Percentiles rank a stretch among this genome's conserved stretches.
Conservation (phyloP, 2,797 vertebrate genomes). For the Parambassis ranga region DNA sequence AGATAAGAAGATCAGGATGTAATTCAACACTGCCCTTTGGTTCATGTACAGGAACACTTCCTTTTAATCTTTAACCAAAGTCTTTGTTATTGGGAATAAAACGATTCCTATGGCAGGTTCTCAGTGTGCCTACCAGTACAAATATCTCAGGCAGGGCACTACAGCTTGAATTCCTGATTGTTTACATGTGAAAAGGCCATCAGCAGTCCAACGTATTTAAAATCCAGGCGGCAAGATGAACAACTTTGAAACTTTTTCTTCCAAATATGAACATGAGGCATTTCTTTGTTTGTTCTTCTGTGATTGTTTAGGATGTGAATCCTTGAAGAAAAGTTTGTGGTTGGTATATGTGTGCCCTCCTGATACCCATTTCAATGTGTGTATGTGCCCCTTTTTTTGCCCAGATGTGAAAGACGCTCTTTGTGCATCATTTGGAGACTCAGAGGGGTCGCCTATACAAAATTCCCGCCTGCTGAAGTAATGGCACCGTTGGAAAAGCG, state of each 20-base stretch:
- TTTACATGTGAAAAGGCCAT: slow-evolving; percentile 12
- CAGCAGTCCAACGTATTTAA: background rate
- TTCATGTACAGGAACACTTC: slow-evolving; percentile 57
- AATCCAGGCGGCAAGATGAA: background rate
- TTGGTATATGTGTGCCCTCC: slow-evolving; percentile 63
- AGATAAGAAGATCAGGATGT: slow-evolving; percentile 65
- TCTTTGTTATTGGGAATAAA: slow-evolving; percentile 70
- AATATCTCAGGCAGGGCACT: slow-evolving; percentile 25
- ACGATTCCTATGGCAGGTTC: slow-evolving; percentile 61
- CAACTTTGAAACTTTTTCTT: background rate
- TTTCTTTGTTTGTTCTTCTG: slow-evolving; percentile 19
- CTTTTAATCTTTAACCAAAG: slow-evolving; percentile 80
- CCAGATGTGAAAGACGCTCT: slow-evolving; percentile 81
- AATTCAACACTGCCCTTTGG: slow-evolving; percentile 64
- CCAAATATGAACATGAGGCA: background rate
- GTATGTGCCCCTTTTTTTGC: slow-evolving; percentile 71
- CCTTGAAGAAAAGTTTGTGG: slow-evolving; percentile 65
- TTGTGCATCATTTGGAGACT: slow-evolving; percentile 80
- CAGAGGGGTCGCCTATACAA: slow-evolving; percentile 84
- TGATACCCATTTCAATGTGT: slow-evolving; percentile 71
- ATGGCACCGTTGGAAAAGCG: slow-evolving; percentile 87
- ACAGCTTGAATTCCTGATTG: slow-evolving; percentile 23
- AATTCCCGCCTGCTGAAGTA: slow-evolving; percentile 98
- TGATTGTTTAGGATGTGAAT: slow-evolving; percentile 64
- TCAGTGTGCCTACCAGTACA: slow-evolving; percentile 29